Evolutionary conservation across 1,140 invertebrate species (phyloP).

Genomic region (Brachionus sp.): DNA sequence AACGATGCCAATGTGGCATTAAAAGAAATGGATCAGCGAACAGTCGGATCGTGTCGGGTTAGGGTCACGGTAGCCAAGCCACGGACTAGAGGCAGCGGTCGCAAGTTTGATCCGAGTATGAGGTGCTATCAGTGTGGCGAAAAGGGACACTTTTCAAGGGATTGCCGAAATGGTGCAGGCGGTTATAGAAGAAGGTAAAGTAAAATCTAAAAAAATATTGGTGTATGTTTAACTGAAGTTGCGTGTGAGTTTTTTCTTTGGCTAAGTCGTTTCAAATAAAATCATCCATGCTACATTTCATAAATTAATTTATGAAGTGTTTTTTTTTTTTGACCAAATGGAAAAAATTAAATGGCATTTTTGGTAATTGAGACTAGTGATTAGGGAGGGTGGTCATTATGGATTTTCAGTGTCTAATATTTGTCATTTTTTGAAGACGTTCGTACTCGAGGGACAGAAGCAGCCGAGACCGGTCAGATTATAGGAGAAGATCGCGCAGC

Average conservation of each 20-base stretch:
- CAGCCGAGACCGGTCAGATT: neutral
- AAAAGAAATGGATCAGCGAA: constrained; percentile 54
- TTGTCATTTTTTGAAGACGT: constrained; percentile 11
- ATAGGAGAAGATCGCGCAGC: neutral
- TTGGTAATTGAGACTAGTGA: neutral
- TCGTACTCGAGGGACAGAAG: constrained; percentile 26
- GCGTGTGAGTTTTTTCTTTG: neutral
- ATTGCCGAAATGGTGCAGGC: constrained; percentile 23
- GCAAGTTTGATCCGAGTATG: constrained; percentile 52
- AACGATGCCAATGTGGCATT: constrained; percentile 56
- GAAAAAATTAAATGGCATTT: neutral
- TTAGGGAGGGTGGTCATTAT: neutral
- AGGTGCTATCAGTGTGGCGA: constrained; percentile 58
- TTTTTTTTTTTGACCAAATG: neutral
- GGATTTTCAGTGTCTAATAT: neutral
- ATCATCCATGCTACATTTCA: neutral
- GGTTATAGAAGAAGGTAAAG: constrained; percentile 41
- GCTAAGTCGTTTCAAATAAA: neutral
- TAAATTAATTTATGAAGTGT: neutral
- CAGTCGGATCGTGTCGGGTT: constrained; percentile 48
- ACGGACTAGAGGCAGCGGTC: constrained; percentile 51
- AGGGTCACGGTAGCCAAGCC: constrained; percentile 55
- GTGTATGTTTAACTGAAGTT: neutral
- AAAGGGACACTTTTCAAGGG: constrained; percentile 54
- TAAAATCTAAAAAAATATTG: constrained; percentile 6